A percentile compares a stretch with the other conserved stretches of the same genome.
phyloP scores from a whole-genome alignment of 2,888 invertebrate genomes.

The Temnothorax unifasciatus region DNA sequence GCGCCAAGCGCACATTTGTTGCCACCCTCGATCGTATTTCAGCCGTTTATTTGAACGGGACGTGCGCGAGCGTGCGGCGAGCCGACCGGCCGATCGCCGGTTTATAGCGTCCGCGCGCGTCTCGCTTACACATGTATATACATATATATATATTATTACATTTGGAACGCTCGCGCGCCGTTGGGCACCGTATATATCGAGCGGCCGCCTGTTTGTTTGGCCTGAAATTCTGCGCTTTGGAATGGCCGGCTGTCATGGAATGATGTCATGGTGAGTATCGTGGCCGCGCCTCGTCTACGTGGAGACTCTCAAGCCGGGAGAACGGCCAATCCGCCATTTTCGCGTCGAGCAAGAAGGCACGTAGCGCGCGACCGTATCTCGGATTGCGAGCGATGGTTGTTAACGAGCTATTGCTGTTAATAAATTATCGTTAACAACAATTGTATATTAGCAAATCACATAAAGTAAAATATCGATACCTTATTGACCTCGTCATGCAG shows the following conservation, averaged over 20 bases:
- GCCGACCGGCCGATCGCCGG: constrained; percentile 24
- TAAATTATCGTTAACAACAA: neutral
- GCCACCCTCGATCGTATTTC: constrained; percentile 64
- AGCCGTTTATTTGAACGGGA: constrained; percentile 78
- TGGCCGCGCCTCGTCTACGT: constrained; percentile 43
- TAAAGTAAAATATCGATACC: neutral
- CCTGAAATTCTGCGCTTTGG: constrained; percentile 82
- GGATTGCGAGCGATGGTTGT: constrained; percentile 26
- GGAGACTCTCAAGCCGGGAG: constrained; percentile 38
- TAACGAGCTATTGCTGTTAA: neutral
- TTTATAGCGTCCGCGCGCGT: constrained; percentile 46
- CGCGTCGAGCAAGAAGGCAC: constrained; percentile 25
- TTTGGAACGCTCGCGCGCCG: constrained; percentile 77
- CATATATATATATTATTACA: constrained; percentile 76
- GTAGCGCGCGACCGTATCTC: constrained; percentile 39
- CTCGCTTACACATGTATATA: constrained; percentile 38
- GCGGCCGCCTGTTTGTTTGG: constrained; percentile 80
- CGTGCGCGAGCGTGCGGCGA: constrained; percentile 41
- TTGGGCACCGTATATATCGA: constrained; percentile 72
- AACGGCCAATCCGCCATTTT: constrained; percentile 45
- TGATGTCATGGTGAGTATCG: constrained; percentile 84
- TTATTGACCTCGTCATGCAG: neutral
- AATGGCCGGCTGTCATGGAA: constrained; percentile 85
- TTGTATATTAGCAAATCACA: neutral
- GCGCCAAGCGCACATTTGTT: constrained; percentile 23